phyloP scores from a whole-genome alignment of 2,888 invertebrate species.

The Hedychridium roseum region DNA sequence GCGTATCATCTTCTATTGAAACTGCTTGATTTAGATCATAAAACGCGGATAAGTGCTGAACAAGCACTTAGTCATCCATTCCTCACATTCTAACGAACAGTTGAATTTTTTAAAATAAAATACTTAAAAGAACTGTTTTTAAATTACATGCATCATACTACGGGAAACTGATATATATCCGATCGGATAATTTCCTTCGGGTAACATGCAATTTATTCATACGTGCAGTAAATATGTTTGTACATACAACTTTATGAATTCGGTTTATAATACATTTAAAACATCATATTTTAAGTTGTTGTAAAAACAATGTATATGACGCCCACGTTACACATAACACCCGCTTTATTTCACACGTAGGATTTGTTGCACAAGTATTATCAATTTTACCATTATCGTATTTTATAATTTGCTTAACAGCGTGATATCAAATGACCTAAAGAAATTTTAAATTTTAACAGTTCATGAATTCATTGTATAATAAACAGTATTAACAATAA shows the following conservation, averaged over 20 bases:
- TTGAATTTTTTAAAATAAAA: neutral
- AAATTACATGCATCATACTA: neutral
- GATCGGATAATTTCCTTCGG: neutral
- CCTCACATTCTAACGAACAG: conserved; percentile 59
- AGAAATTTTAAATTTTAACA: too few species aligned
- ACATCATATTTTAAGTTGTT: neutral
- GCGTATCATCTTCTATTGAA: conserved; percentile 78
- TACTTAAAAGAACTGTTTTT: neutral
- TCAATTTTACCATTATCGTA: conserved; percentile 1
- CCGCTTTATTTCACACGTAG: too few species aligned
- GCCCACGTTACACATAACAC: too few species aligned
- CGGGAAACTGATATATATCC: neutral
- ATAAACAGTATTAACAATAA: too few species aligned
- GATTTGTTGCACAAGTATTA: conserved; percentile 4
- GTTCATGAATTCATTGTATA: too few species aligned
- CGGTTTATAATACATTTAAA: neutral
- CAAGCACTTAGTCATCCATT: conserved; percentile 82
- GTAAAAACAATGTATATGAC: too few species aligned
- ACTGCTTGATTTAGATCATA: conserved; percentile 82
- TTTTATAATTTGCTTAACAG: conserved; percentile 8
- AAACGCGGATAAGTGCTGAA: conserved; percentile 75
- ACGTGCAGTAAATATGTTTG: neutral
- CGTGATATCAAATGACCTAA: too few species aligned
- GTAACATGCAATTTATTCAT: neutral
- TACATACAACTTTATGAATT: neutral